These are phyloP conservation scores for Leucania comma DNA, from an alignment of 2,888 invertebrate genomes.

Conservation along the genomic window DNA sequence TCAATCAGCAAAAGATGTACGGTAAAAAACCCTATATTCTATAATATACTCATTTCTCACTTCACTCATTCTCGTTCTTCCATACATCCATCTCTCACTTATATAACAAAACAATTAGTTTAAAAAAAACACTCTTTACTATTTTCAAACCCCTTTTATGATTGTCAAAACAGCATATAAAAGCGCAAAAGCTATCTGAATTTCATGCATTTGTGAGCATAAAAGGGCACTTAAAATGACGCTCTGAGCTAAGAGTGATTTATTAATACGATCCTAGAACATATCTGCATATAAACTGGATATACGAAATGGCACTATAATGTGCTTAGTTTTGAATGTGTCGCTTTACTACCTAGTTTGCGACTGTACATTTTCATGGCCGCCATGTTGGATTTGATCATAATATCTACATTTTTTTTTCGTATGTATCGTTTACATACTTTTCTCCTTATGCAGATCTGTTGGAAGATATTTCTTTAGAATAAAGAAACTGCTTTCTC, in stretches of 20 bases:
- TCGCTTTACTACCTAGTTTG: neutral
- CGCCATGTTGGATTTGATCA: too few relatives aligned
- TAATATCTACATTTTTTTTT: too few relatives aligned
- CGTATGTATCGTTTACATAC: too few relatives aligned
- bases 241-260: slow-evolving; percentile 2
- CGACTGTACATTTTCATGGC: too few relatives aligned
- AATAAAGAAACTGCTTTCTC: too few relatives aligned
- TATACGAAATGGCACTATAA: neutral
- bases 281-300: neutral
- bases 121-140: neutral
- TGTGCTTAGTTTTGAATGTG: neutral
- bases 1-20: too few relatives aligned
- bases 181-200: slow-evolving; percentile 15
- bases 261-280: slow-evolving; percentile 1
- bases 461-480: too few relatives aligned
- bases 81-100: too few relatives aligned
- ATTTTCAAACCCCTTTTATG: neutral
- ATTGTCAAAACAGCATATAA: neutral
- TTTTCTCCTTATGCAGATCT: too few relatives aligned
- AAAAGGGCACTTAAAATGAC: slow-evolving; percentile 24
- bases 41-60: too few relatives aligned
- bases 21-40: too few relatives aligned
- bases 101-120: neutral
- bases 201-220: slow-evolving; percentile 11
- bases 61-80: too few relatives aligned